Base-by-base conservation (phyloP, 2,888 invertebrate genomes). In the Chouioia cunea region DNA sequence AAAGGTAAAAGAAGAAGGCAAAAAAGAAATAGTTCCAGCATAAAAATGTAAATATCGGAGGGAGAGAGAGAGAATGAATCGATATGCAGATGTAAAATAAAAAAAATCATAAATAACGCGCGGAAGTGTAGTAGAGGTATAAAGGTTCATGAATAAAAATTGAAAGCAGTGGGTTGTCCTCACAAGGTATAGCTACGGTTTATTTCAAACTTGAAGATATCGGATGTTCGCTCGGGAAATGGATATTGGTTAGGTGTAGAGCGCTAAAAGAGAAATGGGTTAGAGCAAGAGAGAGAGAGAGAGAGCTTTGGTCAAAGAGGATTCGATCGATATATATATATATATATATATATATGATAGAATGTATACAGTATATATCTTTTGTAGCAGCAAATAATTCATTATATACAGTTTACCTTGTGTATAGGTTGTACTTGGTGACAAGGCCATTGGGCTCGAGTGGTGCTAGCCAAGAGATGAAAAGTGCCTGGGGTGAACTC, bases 401-500 rank as follows among this genome's bases (percentile, higher is more conserved):
- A 59, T 14, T 48, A 22, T 18, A 20, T 20, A 60, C 16, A 44
- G 50, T 67, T 73, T 78, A 87, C 88, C 90, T 87, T 48, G 91
- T 91, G 79, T 93, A 93, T 4, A 93, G 86, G 80, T 90, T 92
- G 84, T 92, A 95, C 82, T 93, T 92, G 20, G 91, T 91, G 63
- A 95, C 90, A 70, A 92, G 86, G 12, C 95, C 95, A 81, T 95
- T 95, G 0, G 92, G 91, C 75, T 92, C 91, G 4, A 87, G 80
- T 0, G 95, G 94, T 3, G 92, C 89, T 73, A 92, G 86, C 95
- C 95, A 95, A 0, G 93, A 92, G 16, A 95, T 90, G 75, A 92
- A 89, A 2, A 95, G 87, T 1, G 93, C 92, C 80, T 92, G 92
- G 1, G 91, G 89, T 2, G 93, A 91, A 77, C 92, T 91, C 15